Base-by-base conservation (phyloP, 2,113 vertebrate genomes). In the Nyctibius bracteatus region DNA sequence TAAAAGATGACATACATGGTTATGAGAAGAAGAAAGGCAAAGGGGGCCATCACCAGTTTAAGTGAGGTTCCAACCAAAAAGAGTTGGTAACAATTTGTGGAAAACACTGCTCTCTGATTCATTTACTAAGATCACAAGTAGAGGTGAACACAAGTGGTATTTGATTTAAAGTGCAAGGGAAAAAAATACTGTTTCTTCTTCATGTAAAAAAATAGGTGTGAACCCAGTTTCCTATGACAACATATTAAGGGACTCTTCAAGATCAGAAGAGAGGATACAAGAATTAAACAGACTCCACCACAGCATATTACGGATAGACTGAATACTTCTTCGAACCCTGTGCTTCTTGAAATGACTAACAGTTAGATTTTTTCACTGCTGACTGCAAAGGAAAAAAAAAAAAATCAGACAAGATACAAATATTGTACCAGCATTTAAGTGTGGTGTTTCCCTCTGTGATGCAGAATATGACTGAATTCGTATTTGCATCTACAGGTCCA, bases 281-380 rank as follows among this genome's bases (percentile, higher is more conserved):
- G 46, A 90, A 78, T 43, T 41, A 68, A 75, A 52, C 35, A 62
- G 24, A 44, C 8, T 5, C 18, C 57, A 68, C 7, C 63, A 62
- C 28, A 73, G 5, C 33, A 8, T 15, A 27, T 24, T 46, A 52
- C 0, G 0, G 58, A 80, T 0, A 59, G 21, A 49, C 0, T 3
- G 8, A 86, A 58, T 8, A 39, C 3, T 27, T 25, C 28, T 25
- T 43, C 5, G 18, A 90, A 51, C 16, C 9, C 33, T 21, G 6
- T 23, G 37, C 52, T 77, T 27, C 49, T 59, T 55, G 44, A 88
- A 71, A 72, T 41, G 16, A 52, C 14, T 37, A 39, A 19, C 44
- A 41, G 14, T 33, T 43, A 20, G 9, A 9, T 10, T 66, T 72
- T 66, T 47, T 21, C 58, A 58, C 14, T 41, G 18, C 35, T 6